Conservation (phyloP, 37 sponge, comb jelly and placozoan species). For the Ianthella basta region DNA sequence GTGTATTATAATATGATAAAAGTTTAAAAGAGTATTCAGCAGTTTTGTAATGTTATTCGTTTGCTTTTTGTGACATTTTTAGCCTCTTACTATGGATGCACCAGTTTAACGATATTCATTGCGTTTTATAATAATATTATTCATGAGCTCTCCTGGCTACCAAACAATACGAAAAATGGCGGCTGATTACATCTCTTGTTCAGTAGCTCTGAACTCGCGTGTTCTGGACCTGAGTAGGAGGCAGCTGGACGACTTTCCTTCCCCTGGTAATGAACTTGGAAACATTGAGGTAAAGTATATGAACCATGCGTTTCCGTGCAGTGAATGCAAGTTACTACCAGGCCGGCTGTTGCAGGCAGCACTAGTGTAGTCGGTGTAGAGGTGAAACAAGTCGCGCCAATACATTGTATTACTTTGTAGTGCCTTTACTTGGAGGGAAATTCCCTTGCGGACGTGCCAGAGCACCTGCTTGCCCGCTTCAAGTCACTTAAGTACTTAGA, state of each 20-base stretch:
- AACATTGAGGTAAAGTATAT: neutral
- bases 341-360: neutral
- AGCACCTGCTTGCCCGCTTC: slow-evolving; percentile 60
- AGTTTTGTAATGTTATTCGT: no score
- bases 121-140: neutral
- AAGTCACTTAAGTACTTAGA: slow-evolving; percentile 79
- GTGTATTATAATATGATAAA: no score
- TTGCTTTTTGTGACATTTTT: slow-evolving; percentile 1
- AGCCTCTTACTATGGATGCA: neutral
- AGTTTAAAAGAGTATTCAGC: no score
- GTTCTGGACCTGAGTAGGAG: slow-evolving; percentile 19
- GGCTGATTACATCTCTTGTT: slow-evolving; percentile 8
- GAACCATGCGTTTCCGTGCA: no score
- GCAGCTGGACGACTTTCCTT: neutral
- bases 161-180: slow-evolving; percentile 15
- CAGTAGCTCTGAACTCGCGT: neutral
- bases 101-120: slow-evolving; percentile 6
- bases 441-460: slow-evolving; percentile 56
- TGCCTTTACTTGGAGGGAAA: slow-evolving; percentile 88
- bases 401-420: slow-evolving; percentile 27
- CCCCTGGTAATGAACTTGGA: neutral
- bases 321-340: no score
- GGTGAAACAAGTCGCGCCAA: neutral
- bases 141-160: neutral
- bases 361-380: neutral